A percentile compares a stretch with the other conserved stretches of the same genome.
Conservation (phyloP, 2,113 vertebrate species). For the Cyprinodon variegatus region DNA sequence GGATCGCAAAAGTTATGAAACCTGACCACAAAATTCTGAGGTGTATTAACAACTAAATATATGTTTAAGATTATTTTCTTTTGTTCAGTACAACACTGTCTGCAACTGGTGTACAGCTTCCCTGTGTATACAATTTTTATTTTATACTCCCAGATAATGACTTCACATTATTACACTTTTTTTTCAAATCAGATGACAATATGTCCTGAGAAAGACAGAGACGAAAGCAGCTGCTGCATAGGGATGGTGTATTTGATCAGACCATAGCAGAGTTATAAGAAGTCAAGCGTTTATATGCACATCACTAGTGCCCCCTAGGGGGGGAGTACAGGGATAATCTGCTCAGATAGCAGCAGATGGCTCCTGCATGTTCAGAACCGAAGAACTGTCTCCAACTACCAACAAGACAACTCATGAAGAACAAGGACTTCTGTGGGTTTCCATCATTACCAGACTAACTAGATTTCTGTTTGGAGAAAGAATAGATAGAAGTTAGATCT, state of each 20-base stretch:
- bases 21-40: conserved; percentile 47
- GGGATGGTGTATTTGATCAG: conserved; percentile 50
- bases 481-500: conserved; percentile 47
- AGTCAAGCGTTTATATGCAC: conserved; percentile 37
- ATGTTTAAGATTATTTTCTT: conserved; percentile 52
- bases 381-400: conserved; percentile 57
- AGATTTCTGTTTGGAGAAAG: conserved; percentile 45
- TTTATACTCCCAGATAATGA: conserved; percentile 46
- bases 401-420: conserved; percentile 56
- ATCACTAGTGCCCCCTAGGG: conserved; percentile 76
- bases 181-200: conserved; percentile 32
- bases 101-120: conserved; percentile 16
- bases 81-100: conserved; percentile 37
- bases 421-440: conserved; percentile 62
- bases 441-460: conserved; percentile 68
- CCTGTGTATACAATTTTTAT: conserved; percentile 19
- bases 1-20: conserved; percentile 53
- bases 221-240: conserved; percentile 32
- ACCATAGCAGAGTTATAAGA: conserved; percentile 28
- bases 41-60: conserved; percentile 45
- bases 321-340: conserved; percentile 40
- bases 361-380: conserved; percentile 55
- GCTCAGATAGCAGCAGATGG: conserved; percentile 54
- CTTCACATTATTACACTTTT: conserved; percentile 44
- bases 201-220: conserved; percentile 42